Conservation (phyloP, 2,888 invertebrate genomes). For the Phytoseiulus persimilis region DNA sequence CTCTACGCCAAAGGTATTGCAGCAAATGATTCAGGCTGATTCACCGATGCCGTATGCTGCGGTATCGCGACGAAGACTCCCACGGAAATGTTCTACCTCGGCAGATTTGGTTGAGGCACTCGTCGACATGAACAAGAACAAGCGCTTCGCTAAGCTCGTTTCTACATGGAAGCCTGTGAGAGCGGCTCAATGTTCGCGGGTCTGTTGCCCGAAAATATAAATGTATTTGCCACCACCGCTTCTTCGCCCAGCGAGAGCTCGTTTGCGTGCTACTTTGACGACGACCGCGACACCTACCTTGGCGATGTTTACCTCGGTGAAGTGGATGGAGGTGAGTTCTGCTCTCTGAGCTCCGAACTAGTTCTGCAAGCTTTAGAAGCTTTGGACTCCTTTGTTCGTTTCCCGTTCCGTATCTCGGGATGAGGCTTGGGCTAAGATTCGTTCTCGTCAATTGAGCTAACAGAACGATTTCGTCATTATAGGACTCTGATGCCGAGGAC, state of each 20-base stretch:
- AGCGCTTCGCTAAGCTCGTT: constrained; percentile 54
- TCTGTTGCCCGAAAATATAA: constrained; percentile 53
- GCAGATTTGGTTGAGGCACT: constrained; percentile 50
- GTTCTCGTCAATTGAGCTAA: too few relatives aligned
- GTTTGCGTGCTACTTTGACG: constrained; percentile 58
- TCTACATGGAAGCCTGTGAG: constrained; percentile 60
- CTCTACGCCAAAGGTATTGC: constrained; percentile 48
- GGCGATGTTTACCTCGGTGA: constrained; percentile 59
- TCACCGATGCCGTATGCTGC: too few relatives aligned
- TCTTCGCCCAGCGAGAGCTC: constrained; percentile 57
- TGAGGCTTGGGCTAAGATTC: too few relatives aligned
- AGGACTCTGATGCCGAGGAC: constrained; percentile 48
- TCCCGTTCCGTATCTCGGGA: too few relatives aligned
- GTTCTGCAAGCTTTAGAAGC: too few relatives aligned
- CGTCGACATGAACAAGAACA: constrained; percentile 52
- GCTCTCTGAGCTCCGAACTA: too few relatives aligned
- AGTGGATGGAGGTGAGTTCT: constrained; percentile 56
- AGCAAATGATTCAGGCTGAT: constrained; percentile 46
- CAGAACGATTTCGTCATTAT: constrained; percentile 27
- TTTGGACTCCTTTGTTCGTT: too few relatives aligned
- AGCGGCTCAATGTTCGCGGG: constrained; percentile 59
- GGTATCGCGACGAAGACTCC: too few relatives aligned
- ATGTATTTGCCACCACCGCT: constrained; percentile 58
- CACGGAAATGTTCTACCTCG: constrained; percentile 46
- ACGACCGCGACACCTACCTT: constrained; percentile 53